Evolutionary conservation across 2,888 invertebrate species (phyloP), one percentile per base, ranked within the genome.

Genomic region (Agriopis aurantiaria): DNA sequence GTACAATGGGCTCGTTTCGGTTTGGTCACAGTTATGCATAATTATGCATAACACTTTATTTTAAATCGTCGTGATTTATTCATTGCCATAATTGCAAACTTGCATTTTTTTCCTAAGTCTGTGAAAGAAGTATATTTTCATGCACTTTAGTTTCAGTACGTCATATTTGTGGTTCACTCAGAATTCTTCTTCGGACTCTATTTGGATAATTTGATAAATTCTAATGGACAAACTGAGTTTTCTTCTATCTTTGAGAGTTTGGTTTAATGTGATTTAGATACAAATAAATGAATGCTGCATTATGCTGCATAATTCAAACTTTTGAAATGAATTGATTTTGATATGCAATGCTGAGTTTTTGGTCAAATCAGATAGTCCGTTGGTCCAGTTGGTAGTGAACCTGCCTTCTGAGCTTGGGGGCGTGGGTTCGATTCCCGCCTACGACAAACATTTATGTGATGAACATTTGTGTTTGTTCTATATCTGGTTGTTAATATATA

Each of bases 91-190:
- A 10, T 17, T 10, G 8, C 8, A 23, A 40, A 45, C 33, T 56
- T n/a, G 12, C 33, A 56, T n/a, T 8, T 40, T n/a, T 55, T 0
- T 7, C 1, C 9, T 10, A 56, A 56, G 43, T 57, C 41, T 17
- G 12, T 57, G 12, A 43, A 43, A 56, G n/a, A 12, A 1, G 43
- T 43, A 61, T 51, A 33, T 60, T 64, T 65, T 51, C 53, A 61
- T 69, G 48, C 66, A 66, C 58, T 70, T 23, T 33, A 7, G 46
- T 8, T 58, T 12, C 66, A 10, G 46, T 14, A 33, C 43, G 40
- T 23, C 57, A 63, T 71, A 51, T 71, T 71, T 71, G 66, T 55
- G 14, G 9, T 64, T 60, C 63, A 59, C 70, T 71, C 59, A 67
- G 61, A 57, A 64, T 52, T 63, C 45, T 55, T 40, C 7, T 48